phyloP scores from a whole-genome alignment of 2,797 vertebrate genomes.

The Eulemur rubriventer region DNA sequence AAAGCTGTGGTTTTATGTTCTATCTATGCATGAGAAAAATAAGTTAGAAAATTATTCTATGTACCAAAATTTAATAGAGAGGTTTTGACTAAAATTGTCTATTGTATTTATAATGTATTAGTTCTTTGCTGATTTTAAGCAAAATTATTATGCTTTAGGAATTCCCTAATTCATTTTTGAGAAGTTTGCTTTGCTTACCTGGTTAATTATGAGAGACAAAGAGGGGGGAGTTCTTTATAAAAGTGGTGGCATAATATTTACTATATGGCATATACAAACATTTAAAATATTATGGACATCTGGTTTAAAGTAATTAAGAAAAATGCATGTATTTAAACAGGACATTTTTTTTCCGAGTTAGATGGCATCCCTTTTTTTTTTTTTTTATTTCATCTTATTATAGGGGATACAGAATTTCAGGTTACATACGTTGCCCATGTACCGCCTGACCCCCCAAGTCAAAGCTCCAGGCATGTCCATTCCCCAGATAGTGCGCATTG shows the following conservation, averaged over 20 bases:
- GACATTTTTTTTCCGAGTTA: background rate
- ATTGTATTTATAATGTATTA: background rate
- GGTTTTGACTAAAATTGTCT: background rate
- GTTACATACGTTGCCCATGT: too few species aligned
- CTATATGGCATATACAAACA: background rate
- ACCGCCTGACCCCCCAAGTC: too few species aligned
- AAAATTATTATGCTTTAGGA: background rate
- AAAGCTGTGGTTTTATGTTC: background rate
- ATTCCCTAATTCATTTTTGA: background rate
- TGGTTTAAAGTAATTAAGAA: background rate
- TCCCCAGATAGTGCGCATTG: too few species aligned
- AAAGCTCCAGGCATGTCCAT: too few species aligned
- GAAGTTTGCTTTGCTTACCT: background rate
- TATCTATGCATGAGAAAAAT: background rate
- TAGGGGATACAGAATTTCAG: too few species aligned
- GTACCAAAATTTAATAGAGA: background rate
- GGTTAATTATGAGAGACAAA: conserved; percentile 2
- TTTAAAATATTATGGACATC: background rate
- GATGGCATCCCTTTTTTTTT: too few species aligned
- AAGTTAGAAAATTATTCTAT: background rate
- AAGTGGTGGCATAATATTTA: background rate
- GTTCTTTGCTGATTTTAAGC: background rate
- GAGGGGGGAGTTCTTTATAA: background rate
- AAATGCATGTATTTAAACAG: background rate
- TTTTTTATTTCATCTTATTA: too few species aligned